Conservation (phyloP, 2,888 invertebrate species). For the Acanthosepion pharaonis region DNA sequence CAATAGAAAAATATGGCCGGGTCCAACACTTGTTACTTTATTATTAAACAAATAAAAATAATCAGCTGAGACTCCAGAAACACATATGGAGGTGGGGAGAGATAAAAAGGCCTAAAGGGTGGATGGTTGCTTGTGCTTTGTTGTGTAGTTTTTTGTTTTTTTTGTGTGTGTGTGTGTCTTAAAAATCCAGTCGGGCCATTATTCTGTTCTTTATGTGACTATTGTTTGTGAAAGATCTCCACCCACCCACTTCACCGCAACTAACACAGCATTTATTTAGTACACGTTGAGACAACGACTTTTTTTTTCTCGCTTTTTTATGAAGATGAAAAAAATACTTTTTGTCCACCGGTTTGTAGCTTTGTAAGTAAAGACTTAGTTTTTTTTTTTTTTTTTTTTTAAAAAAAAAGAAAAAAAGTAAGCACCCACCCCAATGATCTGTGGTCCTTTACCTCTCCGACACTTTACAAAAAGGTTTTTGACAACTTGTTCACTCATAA, state of each 20-base stretch:
- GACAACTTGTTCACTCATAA: too few relatives aligned
- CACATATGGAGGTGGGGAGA: not conserved
- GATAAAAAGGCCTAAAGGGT: not conserved
- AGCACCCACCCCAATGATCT: too few relatives aligned
- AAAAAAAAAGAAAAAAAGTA: too few relatives aligned
- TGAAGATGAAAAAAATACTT: too few relatives aligned
- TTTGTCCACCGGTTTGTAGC: too few relatives aligned
- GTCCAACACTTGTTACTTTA: not conserved
- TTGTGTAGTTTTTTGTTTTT: not conserved
- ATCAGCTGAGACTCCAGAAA: not conserved
- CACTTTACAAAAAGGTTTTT: too few relatives aligned
- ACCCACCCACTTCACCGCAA: not conserved
- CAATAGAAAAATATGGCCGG: not conserved
- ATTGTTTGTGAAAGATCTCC: not conserved
- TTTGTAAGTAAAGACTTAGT: too few relatives aligned
- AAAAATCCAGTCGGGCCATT: not conserved
- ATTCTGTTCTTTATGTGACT: not conserved
- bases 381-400: too few relatives aligned
- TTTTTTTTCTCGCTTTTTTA: not conserved
- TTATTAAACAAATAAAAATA: not conserved
- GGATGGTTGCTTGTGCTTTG: not conserved
- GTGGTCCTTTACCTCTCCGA: too few relatives aligned
- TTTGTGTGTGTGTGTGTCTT: too few relatives aligned
- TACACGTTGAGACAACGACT: not conserved
- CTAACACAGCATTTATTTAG: too few relatives aligned